Evolutionary conservation across 2,888 invertebrate species (phyloP).

Genomic region (Hemicrepidius hirtus): DNA sequence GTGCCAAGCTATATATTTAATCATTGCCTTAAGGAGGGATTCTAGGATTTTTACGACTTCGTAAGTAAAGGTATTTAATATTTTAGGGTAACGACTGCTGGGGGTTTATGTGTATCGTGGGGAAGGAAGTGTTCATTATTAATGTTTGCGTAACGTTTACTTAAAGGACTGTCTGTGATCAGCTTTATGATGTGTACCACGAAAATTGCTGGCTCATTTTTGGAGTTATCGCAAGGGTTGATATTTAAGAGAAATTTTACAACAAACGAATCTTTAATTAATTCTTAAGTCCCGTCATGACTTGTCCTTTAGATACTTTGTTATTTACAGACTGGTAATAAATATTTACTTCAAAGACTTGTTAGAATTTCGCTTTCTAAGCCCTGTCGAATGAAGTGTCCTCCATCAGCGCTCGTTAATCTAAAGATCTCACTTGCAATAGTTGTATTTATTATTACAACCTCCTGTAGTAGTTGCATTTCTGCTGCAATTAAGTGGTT

Average conservation of each 20-base stretch:
- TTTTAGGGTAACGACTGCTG: constrained; percentile 32
- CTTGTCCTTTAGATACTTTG: no score
- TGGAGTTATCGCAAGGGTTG: no score
- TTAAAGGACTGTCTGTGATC: not conserved
- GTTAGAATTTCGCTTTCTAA: not conserved
- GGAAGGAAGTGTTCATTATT: constrained; percentile 2
- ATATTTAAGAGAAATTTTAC: no score
- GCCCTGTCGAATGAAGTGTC: not conserved
- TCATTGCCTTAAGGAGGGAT: constrained; percentile 38
- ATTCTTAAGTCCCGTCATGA: no score
- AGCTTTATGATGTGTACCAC: no score
- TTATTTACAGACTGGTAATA: not conserved
- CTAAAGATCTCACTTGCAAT: constrained; percentile 23
- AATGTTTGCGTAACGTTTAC: not conserved
- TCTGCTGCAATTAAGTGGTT: constrained; percentile 31
- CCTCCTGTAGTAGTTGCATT: not conserved
- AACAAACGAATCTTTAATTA: no score
- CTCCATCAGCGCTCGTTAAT: constrained; percentile 18
- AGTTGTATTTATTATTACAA: constrained; percentile 14
- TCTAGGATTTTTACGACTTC: constrained; percentile 40
- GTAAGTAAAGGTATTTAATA: constrained; percentile 41
- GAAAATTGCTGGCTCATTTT: no score
- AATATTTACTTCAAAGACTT: not conserved
- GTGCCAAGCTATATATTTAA: constrained; percentile 33
- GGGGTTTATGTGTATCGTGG: constrained; percentile 11